Evolutionary conservation across 1,140 invertebrate genomes (phyloP).

Genomic region (Drosophila murphyi): DNA sequence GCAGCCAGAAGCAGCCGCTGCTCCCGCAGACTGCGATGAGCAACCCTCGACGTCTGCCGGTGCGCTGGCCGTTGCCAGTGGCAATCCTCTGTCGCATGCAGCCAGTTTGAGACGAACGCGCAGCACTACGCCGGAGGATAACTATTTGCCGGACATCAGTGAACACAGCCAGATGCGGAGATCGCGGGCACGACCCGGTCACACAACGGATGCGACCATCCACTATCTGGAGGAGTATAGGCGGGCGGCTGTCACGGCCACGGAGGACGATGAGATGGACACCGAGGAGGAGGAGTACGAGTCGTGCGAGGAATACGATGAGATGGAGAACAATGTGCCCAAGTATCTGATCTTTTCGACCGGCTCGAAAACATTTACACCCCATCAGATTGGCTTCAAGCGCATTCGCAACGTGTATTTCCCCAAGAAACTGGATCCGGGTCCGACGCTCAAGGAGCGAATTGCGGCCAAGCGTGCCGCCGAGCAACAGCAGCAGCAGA

Average conservation of each 20-base stretch:
- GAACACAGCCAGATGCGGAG: conserved; percentile 47
- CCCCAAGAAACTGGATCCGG: conserved; percentile 89
- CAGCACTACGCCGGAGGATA: conserved; percentile 64
- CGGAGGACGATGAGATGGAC: conserved; percentile 49
- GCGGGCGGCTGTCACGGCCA: conserved; percentile 40
- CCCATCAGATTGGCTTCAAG: conserved; percentile 95
- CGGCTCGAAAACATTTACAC: conserved; percentile 93
- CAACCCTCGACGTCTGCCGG: conserved; percentile 19
- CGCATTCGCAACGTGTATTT: conserved; percentile 90
- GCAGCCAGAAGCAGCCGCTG: background rate
- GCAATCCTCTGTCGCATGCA: conserved; percentile 68
- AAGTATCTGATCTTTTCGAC: conserved; percentile 95
- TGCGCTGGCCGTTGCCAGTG: conserved; percentile 31
- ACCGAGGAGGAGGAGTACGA: conserved; percentile 74
- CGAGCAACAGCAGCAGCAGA: conserved; percentile 65
- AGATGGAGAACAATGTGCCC: conserved; percentile 85
- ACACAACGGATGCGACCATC: conserved; percentile 60
- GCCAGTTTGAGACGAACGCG: conserved; percentile 57
- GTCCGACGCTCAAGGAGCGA: conserved; percentile 89
- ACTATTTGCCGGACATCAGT: conserved; percentile 66
- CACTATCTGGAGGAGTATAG: conserved; percentile 74
- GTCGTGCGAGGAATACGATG: conserved; percentile 77
- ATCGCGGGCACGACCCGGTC: conserved; percentile 43
- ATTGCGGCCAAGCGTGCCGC: conserved; percentile 87
- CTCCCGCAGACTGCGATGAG: background rate